phyloP scores from a whole-genome alignment of 2,113 vertebrate species.

The Megaleporinus macrocephalus region DNA sequence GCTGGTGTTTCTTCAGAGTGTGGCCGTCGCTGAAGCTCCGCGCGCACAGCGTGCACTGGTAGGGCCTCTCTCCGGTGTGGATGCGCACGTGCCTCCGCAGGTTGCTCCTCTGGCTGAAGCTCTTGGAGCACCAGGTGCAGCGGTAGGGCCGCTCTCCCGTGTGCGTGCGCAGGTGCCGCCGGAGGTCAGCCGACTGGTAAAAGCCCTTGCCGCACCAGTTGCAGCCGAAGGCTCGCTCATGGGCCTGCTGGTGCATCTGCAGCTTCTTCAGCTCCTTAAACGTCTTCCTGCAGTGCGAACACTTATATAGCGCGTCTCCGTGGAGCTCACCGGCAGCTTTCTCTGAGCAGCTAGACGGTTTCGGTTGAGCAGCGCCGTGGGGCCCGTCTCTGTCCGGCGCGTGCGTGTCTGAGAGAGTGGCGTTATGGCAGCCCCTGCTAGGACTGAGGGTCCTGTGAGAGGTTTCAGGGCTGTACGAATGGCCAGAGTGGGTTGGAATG shows the following conservation, averaged over 20 bases:
- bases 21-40: constrained; percentile 73
- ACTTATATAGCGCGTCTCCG: constrained; percentile 49
- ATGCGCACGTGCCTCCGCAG: constrained; percentile 73
- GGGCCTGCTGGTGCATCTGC: constrained; percentile 70
- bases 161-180: constrained; percentile 78
- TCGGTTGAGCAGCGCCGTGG: not conserved
- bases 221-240: constrained; percentile 72
- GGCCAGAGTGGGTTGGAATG: not conserved
- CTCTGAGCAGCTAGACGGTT: not conserved
- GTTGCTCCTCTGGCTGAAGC: constrained; percentile 77
- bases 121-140: constrained; percentile 77
- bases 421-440: not conserved
- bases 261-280: constrained; percentile 65
- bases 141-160: constrained; percentile 76
- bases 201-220: constrained; percentile 79
- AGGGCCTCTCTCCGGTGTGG: constrained; percentile 75
- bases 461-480: not conserved
- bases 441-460: constrained; percentile 16
- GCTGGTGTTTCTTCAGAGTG: constrained; percentile 74
- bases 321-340: not conserved
- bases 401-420: not conserved
- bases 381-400: not conserved
- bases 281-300: constrained; percentile 70
- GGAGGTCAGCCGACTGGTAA: constrained; percentile 76
- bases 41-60: constrained; percentile 71